phyloP scores from a whole-genome alignment of 2,797 vertebrate species.

The Lepus oiostolus region DNA sequence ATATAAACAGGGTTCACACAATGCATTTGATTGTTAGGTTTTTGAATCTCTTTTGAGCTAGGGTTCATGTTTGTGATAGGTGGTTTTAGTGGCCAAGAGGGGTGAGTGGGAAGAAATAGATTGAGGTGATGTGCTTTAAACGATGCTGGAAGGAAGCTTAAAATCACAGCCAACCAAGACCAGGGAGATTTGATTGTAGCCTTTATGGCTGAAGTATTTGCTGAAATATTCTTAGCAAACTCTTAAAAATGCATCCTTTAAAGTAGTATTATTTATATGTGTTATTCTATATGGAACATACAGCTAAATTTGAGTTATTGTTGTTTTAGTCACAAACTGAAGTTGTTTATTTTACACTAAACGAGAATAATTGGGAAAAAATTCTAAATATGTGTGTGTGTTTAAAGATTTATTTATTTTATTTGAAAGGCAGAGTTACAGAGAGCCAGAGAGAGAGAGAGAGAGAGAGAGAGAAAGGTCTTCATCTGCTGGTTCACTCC shows the following conservation, averaged over 20 bases:
- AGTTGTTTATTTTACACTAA: constrained; percentile 28
- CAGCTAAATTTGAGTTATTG: constrained; percentile 21
- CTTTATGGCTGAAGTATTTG: constrained; percentile 19
- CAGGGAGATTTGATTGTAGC: constrained; percentile 8
- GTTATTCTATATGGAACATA: constrained; percentile 19
- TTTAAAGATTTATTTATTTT: too few relatives aligned
- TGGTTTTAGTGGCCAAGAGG: not conserved
- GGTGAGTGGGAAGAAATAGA: not conserved
- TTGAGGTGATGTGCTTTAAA: not conserved
- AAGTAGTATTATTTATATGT: not conserved
- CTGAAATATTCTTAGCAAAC: not conserved
- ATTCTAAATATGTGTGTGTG: too few relatives aligned
- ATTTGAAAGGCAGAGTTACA: too few relatives aligned
- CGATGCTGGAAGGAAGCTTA: constrained; percentile 26
- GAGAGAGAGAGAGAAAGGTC: too few relatives aligned
- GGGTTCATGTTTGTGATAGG: not conserved
- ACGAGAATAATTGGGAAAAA: not conserved
- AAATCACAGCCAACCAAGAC: constrained; percentile 8
- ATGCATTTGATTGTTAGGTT: not conserved
- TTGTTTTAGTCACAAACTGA: constrained; percentile 61
- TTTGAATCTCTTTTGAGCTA: constrained; percentile 15
- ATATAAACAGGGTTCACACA: constrained; percentile 13
- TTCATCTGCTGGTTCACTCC: too few relatives aligned
- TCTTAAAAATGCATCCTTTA: constrained; percentile 2
- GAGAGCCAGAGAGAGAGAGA: too few relatives aligned